These are phyloP conservation scores for Geodia barretti DNA, from an alignment of 37 sponge, comb jelly and placozoan species.

Conservation along the genomic window DNA sequence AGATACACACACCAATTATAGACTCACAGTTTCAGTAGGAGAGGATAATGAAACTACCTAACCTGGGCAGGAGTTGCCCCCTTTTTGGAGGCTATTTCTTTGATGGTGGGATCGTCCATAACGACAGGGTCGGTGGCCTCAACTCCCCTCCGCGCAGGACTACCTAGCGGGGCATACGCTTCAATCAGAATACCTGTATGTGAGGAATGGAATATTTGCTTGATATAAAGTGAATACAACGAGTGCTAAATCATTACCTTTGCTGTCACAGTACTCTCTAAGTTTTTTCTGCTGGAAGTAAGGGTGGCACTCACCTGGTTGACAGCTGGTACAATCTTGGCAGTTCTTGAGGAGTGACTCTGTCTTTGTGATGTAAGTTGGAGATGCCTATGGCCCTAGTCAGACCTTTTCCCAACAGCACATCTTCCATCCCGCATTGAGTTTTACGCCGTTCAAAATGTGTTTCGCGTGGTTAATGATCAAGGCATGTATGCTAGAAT, in stretches of 20 bases:
- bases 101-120: conserved; percentile 70
- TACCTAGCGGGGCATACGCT: conserved; percentile 81
- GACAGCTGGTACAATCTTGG: conserved; percentile 63
- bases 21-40: too few relatives aligned
- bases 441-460: too few relatives aligned
- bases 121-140: conserved; percentile 43
- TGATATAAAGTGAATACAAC: too few relatives aligned
- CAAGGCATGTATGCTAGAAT: background rate
- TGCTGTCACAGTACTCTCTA: conserved; percentile 54
- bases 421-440: conserved; percentile 2
- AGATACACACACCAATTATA: too few relatives aligned
- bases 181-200: conserved; percentile 71
- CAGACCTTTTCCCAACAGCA: conserved; percentile 18
- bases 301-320: conserved; percentile 66
- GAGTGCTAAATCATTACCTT: background rate
- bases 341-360: conserved; percentile 46
- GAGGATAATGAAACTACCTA: too few relatives aligned
- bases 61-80: conserved; percentile 75
- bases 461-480: too few relatives aligned
- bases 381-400: conserved; percentile 62
- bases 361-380: conserved; percentile 58
- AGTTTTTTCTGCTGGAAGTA: conserved; percentile 67
- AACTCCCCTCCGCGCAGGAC: conserved; percentile 43
- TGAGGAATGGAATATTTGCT: too few relatives aligned
- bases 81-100: conserved; percentile 61